Conservation (phyloP, 2,113 vertebrate genomes). For the Dryoscopus gambensis region DNA sequence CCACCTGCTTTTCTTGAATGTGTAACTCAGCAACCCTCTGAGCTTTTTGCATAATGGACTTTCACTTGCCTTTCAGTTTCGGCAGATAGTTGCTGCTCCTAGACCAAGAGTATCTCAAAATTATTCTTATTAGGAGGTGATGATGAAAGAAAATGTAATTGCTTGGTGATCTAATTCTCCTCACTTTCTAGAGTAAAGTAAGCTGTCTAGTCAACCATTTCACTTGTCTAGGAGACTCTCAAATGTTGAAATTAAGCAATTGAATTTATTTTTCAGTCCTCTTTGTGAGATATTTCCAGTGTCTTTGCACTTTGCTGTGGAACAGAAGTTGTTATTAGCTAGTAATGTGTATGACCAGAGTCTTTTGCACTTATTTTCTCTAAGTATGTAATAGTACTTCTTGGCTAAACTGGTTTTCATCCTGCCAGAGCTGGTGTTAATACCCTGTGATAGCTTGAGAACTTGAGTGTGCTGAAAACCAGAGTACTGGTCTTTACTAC, state of each 20-base stretch:
- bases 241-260: not conserved
- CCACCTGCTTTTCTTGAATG: not conserved
- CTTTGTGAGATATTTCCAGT: not conserved
- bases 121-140: not conserved
- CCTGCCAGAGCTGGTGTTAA: not conserved
- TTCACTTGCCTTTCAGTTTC: not conserved
- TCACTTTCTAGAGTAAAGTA: not conserved
- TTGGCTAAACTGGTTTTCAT: not conserved
- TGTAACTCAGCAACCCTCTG: not conserved
- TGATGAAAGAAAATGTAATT: not conserved
- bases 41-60: not conserved
- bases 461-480: not conserved
- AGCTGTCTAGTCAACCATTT: not conserved
- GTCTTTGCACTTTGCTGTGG: not conserved
- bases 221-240: not conserved
- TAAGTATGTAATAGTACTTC: not conserved
- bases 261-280: not conserved
- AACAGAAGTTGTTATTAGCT: not conserved
- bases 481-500: not conserved
- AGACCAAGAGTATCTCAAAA: not conserved
- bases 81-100: not conserved
- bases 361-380: not conserved
- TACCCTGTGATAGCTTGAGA: not conserved
- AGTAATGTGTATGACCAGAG: not conserved
- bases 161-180: not conserved